Evolutionary conservation across 2,888 invertebrate genomes (phyloP), one percentile per base, ranked within the genome.

Genomic region (Drosophila pseudotalamancana): DNA sequence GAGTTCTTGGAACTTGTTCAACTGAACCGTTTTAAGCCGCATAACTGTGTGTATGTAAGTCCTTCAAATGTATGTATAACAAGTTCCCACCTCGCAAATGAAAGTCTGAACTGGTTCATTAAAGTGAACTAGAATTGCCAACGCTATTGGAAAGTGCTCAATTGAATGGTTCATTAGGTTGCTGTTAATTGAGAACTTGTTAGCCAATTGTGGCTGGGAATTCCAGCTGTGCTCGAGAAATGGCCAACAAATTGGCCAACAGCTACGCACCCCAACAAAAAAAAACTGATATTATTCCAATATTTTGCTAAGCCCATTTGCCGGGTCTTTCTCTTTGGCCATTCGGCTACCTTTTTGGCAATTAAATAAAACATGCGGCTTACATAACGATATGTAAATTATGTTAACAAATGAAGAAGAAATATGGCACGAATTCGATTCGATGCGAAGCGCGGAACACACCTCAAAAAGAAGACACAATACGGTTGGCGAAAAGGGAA

Each of bases 341-440:
- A 46, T 56, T 57, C 50, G 55, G 75, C 35, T 51, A n/a, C 27
- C 9, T 45, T 74, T 72, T 62, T 72, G 87, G 81, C 81, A 81
- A 81, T 81, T 87, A 81, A 87, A 87, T 87, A 84, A 84, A 81
- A 81, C 81, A 81, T 81, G 87, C 77, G 49, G 48, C 74, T 81
- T 81, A 84, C 84, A 81, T 87, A 81, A 81, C 84, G 74, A 84
- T 81, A 81, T 81, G 81, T 81, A 81, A 81, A 81, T 81, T 66
- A 87, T 87, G 64, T 77, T 68, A 65, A 61, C 74, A 84, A 81
- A 87, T 80, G 87, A 87, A 81, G 81, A 81, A 69, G 87, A 81
- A 80, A 84, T 84, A 86, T 84, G 65, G 80, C 46, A 73, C 70
- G 70, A 71, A 40, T 46, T 16, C 63, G 12, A 21, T 11, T 12